Percentiles rank a stretch among this genome's conserved stretches.
Conservation (phyloP, 2,888 invertebrate genomes). For the Molorchus minor region DNA sequence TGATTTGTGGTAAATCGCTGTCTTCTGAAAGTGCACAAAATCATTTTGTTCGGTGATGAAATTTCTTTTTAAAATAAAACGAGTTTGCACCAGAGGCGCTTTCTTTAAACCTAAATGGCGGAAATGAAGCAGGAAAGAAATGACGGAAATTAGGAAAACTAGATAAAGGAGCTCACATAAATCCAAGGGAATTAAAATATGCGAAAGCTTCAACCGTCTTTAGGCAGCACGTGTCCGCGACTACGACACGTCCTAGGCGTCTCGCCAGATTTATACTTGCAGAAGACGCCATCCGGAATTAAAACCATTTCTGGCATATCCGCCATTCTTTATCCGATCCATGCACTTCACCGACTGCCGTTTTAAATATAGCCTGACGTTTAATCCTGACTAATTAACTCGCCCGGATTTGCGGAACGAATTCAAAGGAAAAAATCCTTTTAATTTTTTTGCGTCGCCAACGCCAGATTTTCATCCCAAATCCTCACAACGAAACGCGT, state of each 20-base stretch:
- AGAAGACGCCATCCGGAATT: conserved; percentile 28
- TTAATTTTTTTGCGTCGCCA: too few relatives aligned
- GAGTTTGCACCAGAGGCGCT: too few relatives aligned
- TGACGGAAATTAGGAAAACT: conserved; percentile 47
- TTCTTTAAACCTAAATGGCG: too few relatives aligned
- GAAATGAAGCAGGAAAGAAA: conserved; percentile 46
- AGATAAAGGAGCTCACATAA: conserved; percentile 45
- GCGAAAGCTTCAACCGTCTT: conserved; percentile 45
- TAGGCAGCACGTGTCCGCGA: conserved; percentile 45
- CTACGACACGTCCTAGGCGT: conserved; percentile 43
- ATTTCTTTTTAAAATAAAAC: too few relatives aligned
- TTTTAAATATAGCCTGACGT: conserved; percentile 21
- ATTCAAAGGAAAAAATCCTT: too few relatives aligned
- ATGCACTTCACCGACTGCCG: conserved; percentile 8
- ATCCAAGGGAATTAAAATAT: conserved; percentile 46
- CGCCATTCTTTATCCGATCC: conserved; percentile 9
- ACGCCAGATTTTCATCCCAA: too few relatives aligned
- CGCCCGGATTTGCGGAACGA: conserved; percentile 12
- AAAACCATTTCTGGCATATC: conserved; percentile 29
- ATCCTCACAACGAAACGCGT: too few relatives aligned
- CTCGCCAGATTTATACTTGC: conserved; percentile 37
- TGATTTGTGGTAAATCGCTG: too few relatives aligned
- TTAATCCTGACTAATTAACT: conserved; percentile 27
- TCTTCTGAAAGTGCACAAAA: too few relatives aligned
- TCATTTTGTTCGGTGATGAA: too few relatives aligned